These are phyloP conservation scores for Oithona nana DNA, from an alignment of 2,888 invertebrate species.

Conservation along the genomic window DNA sequence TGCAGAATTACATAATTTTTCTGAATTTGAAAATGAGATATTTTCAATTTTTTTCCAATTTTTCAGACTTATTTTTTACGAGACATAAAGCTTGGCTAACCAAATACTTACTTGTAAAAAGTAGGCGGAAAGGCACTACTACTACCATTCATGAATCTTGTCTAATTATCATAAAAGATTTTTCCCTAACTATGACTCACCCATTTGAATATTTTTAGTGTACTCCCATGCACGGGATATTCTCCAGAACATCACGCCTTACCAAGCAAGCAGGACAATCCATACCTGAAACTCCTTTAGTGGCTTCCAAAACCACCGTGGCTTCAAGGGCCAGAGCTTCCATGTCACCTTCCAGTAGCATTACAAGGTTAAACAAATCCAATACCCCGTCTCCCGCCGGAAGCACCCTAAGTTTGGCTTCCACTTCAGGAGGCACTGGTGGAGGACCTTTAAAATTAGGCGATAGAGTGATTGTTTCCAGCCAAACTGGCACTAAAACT, in stretches of 20 bases:
- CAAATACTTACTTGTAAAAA: no score
- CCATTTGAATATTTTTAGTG: constrained; percentile 26
- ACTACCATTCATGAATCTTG: not conserved
- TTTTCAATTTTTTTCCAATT: no score
- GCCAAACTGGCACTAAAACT: constrained; percentile 23
- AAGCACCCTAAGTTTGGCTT: not conserved
- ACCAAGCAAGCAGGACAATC: not conserved
- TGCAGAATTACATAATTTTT: no score
- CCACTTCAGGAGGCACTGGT: constrained; percentile 5
- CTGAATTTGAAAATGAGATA: no score
- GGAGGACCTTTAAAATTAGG: constrained; percentile 26
- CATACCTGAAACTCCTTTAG: not conserved
- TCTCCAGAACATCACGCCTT: constrained; percentile 28
- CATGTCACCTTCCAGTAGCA: not conserved
- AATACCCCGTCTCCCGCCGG: constrained; percentile 9
- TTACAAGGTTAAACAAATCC: not conserved
- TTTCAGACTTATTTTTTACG: no score
- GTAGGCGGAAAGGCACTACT: not conserved
- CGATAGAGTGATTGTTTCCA: constrained; percentile 28
- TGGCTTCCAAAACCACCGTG: not conserved
- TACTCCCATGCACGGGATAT: constrained; percentile 29
- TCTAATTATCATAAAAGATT: not conserved
- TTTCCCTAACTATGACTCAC: not conserved
- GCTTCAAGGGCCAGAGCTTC: not conserved
- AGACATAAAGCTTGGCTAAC: no score